phyloP scores from a whole-genome alignment of 2,888 invertebrate genomes.

The Sphaerophoria taeniata region DNA sequence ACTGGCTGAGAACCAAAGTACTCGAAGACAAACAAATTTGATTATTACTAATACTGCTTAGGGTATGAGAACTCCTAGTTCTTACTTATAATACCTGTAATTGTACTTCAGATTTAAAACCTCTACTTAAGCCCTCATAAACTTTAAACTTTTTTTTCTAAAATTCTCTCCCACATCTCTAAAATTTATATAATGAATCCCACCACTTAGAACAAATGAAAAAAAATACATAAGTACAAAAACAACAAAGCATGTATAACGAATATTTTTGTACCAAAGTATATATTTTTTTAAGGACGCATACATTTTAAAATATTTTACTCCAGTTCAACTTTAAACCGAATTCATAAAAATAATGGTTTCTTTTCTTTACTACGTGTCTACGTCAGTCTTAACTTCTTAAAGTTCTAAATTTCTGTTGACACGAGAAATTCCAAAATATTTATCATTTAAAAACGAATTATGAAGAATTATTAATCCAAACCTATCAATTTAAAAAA shows the following conservation, averaged over 20 bases:
- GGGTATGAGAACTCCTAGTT: too few species aligned
- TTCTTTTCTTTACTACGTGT: constrained; percentile 38
- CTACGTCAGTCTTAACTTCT: not conserved
- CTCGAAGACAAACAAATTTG: too few species aligned
- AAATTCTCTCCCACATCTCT: not conserved
- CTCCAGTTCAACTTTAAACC: constrained; percentile 13
- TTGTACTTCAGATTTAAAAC: too few species aligned
- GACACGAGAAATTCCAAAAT: too few species aligned
- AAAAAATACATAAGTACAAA: constrained; percentile 25
- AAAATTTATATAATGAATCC: constrained; percentile 43
- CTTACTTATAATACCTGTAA: too few species aligned
- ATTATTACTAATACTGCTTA: too few species aligned
- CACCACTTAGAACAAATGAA: constrained; percentile 53
- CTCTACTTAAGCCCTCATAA: too few species aligned
- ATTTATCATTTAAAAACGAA: too few species aligned
- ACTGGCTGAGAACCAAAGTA: too few species aligned
- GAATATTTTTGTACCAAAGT: constrained; percentile 53
- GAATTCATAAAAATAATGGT: constrained; percentile 41
- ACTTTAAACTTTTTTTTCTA: too few species aligned
- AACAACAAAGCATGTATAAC: constrained; percentile 18
- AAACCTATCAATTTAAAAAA: not conserved
- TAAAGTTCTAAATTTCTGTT: not conserved
- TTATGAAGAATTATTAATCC: too few species aligned
- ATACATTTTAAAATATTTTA: constrained; percentile 35
- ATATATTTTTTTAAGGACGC: constrained; percentile 51